These are phyloP conservation scores for Oryzias woworae DNA, from an alignment of 2,113 vertebrate genomes.

Conservation along the genomic window DNA sequence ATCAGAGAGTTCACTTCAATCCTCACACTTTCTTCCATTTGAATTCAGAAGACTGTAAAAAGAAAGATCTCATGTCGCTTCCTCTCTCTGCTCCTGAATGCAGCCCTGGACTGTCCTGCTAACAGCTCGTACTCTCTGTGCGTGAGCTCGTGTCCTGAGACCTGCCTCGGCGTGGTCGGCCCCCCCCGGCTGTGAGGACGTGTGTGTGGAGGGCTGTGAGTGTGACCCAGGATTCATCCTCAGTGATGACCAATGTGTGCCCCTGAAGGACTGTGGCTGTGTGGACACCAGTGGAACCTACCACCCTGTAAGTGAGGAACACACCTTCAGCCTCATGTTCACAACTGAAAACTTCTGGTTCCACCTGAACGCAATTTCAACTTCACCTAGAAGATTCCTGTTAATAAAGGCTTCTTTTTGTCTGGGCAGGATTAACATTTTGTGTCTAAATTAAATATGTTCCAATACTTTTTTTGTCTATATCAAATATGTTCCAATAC, in stretches of 20 bases:
- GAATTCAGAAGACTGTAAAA: too few species aligned
- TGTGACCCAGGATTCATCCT: constrained; percentile 78
- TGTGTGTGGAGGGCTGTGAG: constrained; percentile 78
- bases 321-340: not conserved
- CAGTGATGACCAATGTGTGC: constrained; percentile 72
- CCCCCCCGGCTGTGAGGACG: constrained; percentile 58
- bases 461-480: too few species aligned
- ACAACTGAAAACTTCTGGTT: too few species aligned
- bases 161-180: constrained; percentile 65
- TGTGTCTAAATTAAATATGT: too few species aligned
- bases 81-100: not conserved
- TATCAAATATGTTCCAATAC: too few species aligned
- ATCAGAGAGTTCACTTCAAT: not conserved
- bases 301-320: constrained; percentile 70
- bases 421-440: too few species aligned
- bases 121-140: constrained; percentile 82
- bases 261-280: constrained; percentile 77
- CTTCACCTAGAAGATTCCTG: too few species aligned
- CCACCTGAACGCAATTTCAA: too few species aligned
- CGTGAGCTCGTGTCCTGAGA: constrained; percentile 73
- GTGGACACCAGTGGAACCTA: constrained; percentile 67
- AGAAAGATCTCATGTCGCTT: too few species aligned
- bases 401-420: too few species aligned
- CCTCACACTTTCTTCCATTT: too few species aligned
- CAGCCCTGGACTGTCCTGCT: constrained; percentile 74